Evolutionary conservation across 2,113 vertebrate species (phyloP), one percentile per base, ranked within the genome.

Genomic region (Rattus rattus): DNA sequence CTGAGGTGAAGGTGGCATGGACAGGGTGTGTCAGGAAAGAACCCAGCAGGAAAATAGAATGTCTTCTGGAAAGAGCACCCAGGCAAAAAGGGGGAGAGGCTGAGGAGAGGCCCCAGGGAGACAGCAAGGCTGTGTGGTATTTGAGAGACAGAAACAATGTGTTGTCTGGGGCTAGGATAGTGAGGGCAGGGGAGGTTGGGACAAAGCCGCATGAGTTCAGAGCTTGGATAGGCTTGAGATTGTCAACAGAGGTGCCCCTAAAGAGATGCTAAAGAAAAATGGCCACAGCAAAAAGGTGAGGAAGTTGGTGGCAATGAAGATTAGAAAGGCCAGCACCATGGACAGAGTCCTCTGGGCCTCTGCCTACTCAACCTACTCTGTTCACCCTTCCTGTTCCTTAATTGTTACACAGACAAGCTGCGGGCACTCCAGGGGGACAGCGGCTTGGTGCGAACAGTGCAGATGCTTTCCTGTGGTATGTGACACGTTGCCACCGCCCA

Each of bases 71-170:
- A 36, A 33, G 33, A 70, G 28, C 28, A n/a, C 20, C 16, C 43
- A 87, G 63, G 65, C 39, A 30, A 63, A 52, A 54, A 54, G 52
- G 1, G 4, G 9, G 26, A 26, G 28, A 30, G 76, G 9, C 4
- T 30, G 16, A 52, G 6, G 13, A 54, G 76, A 39, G 22, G 9
- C 2, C 9, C 2, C 1, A 0, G 5, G 43, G 28, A 28, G 26
- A 17, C 26, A 5, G 14, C n/a, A 28, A 63, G 81, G 26, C 52
- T 65, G 24, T 65, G 24, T 65, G 59, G 59, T 33, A 65, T 65
- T 85, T 65, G 61, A 65, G 81, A 47, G 39, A 33, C 30, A 65
- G 61, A 63, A 65, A 52, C 24, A 26, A 14, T 63, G 54, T 63
- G 10, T n/a, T 85, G 13, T 16, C n/a, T 43, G 7, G 43, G 49